Conservation (phyloP, 1,140 invertebrate species). For the Centruroides sculpturatus region DNA sequence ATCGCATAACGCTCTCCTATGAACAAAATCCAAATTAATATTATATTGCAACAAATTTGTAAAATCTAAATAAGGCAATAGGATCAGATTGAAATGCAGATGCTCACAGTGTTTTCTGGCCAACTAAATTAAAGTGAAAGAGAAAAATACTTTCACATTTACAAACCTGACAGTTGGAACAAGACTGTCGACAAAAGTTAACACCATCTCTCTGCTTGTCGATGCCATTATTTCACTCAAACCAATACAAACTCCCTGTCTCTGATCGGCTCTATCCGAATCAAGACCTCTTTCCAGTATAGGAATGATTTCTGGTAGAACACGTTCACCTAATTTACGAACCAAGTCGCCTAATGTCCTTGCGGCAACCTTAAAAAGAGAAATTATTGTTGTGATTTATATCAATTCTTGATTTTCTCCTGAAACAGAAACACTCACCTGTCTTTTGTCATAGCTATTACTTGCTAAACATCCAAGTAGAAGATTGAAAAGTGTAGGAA, state of each 20-base stretch:
- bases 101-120: too few relatives aligned
- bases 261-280: conserved; percentile 76
- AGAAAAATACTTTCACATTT: neutral
- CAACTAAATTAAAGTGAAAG: too few relatives aligned
- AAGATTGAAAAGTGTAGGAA: conserved; percentile 84
- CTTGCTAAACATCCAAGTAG: conserved; percentile 84
- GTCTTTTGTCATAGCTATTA: conserved; percentile 87
- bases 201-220: conserved; percentile 85
- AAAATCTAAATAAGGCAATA: conserved; percentile 1
- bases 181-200: conserved; percentile 83
- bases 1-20: conserved; percentile 77
- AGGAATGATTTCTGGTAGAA: conserved; percentile 94
- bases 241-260: conserved; percentile 96
- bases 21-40: neutral
- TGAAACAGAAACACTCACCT: conserved; percentile 31
- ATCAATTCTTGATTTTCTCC: too few relatives aligned
- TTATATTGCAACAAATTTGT: neutral
- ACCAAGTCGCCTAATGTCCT: conserved; percentile 94
- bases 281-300: conserved; percentile 86
- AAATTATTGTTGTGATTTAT: neutral
- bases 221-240: conserved; percentile 96
- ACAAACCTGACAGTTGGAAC: conserved; percentile 76
- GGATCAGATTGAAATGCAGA: too few relatives aligned
- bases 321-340: conserved; percentile 90
- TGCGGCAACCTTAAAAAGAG: conserved; percentile 56